Base-by-base conservation (phyloP, 2,888 invertebrate species). In the Lasioglossum malachurum region DNA sequence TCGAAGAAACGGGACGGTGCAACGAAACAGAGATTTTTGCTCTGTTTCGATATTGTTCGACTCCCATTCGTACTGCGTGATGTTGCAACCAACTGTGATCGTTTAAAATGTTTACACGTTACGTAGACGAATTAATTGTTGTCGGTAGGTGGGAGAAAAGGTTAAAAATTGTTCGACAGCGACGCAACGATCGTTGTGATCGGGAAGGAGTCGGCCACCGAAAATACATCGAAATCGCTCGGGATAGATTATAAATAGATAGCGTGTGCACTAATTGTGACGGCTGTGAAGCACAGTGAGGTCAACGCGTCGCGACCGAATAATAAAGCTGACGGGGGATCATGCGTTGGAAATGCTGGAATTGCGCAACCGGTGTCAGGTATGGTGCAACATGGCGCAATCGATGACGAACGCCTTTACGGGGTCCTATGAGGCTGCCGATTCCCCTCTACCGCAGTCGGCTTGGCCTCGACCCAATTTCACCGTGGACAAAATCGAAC, bases 311-410 rank as follows among this genome's bases (percentile, higher is more conserved):
- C 73, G 46, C 73, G 73, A 44, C 27, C 73, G 73, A 73, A 49
- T 44, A 49, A 73, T 31, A 23, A 49, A 73, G 19, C 31, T 31
- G 14, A 31, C 31, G 35, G 23, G 31, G 49, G 19, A 35, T 35
- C 12, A 16, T 16, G 53, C 27, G 69, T 71, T 71, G 49, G 46
- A 80, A 87, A 83, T 35, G 80, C 49, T 75, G 41, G 44, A 83
- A 87, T 88, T 87, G 87, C 80, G 83, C 87, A 87, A 87, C 35
- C 23, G 80, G 27, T 67, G 35, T 44, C 87, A 75, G 44, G 78
- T 80, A 87, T 87, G 87, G 87, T 87, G 87, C 87, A 87, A 87
- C 80, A 27, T 87, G 87, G 75, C 87, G 87, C 87, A 87, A 87
- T 80, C 79, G 77, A 78, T 83, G 87, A 87, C 83, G 82, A 85